Conservation (phyloP, 2,888 invertebrate genomes). For the Dolomedes plantarius region DNA sequence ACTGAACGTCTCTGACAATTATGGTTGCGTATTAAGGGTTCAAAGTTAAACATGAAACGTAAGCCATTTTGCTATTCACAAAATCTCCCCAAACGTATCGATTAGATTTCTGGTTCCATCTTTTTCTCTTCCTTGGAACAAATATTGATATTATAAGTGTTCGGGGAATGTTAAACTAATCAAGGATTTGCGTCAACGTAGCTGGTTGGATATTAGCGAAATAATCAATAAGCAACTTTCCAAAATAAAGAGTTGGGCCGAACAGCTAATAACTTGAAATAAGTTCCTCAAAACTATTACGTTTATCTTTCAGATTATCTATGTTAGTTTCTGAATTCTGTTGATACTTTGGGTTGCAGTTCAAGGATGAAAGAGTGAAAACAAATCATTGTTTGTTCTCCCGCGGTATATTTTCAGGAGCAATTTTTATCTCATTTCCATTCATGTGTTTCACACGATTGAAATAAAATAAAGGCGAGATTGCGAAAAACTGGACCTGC, state of each 20-base stretch:
- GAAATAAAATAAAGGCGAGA: no score
- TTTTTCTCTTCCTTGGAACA: background rate
- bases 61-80: no score
- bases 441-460: no score
- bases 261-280: background rate
- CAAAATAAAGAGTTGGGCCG: background rate
- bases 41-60: no score
- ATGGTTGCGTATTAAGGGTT: no score
- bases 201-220: background rate
- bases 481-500: no score
- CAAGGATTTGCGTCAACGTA: conserved; percentile 2
- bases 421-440: no score
- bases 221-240: conserved; percentile 3
- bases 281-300: background rate
- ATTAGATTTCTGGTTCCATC: background rate
- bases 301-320: conserved; percentile 6
- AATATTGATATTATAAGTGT: conserved; percentile 4
- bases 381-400: background rate
- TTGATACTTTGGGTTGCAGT: background rate
- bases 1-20: no score
- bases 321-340: background rate
- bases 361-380: background rate
- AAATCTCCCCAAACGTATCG: no score
- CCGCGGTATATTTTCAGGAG: no score
- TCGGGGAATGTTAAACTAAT: background rate